Conservation (phyloP, 1,140 invertebrate species). For the Pomacea maculata region DNA sequence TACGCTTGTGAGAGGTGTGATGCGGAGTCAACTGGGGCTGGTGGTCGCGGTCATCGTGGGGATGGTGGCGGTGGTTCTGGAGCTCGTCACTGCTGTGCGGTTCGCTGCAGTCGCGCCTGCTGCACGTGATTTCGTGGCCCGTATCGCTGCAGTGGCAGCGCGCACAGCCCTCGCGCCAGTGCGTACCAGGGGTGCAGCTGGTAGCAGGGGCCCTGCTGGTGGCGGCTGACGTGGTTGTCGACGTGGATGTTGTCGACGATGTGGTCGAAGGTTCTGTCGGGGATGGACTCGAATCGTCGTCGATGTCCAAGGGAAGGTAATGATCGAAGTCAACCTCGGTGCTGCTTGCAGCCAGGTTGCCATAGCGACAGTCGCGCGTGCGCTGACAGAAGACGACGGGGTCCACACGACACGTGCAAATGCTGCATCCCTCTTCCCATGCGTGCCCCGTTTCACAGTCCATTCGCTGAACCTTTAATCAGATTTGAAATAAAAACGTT, state of each 20-base stretch:
- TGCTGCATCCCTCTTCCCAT: slow-evolving; percentile 15
- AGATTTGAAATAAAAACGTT: background rate
- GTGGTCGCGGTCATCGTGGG: no score
- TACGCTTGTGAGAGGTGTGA: no score
- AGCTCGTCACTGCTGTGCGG: no score
- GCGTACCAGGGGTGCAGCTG: background rate
- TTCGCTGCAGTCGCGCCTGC: background rate
- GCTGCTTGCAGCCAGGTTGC: background rate
- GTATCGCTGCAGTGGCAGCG: slow-evolving; percentile 4
- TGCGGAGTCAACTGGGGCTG: no score
- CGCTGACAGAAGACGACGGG: slow-evolving; percentile 13
- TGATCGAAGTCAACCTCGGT: background rate
- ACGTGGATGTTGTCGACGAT: no score
- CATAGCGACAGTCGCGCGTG: background rate
- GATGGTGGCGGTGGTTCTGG: no score
- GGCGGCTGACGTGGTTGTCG: no score
- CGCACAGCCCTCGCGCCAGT: slow-evolving; percentile 15
- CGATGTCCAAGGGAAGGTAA: background rate
- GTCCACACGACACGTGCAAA: slow-evolving; percentile 12
- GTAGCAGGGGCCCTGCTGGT: no score
- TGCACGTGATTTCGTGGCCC: background rate
- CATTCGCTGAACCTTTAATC: background rate
- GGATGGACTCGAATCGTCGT: background rate
- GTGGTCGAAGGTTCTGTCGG: background rate
- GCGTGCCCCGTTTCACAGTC: slow-evolving; percentile 14